Evolutionary conservation across 2,797 vertebrate species (phyloP), one percentile per base, ranked within the genome.

Genomic region (Arremon brunneinucha): DNA sequence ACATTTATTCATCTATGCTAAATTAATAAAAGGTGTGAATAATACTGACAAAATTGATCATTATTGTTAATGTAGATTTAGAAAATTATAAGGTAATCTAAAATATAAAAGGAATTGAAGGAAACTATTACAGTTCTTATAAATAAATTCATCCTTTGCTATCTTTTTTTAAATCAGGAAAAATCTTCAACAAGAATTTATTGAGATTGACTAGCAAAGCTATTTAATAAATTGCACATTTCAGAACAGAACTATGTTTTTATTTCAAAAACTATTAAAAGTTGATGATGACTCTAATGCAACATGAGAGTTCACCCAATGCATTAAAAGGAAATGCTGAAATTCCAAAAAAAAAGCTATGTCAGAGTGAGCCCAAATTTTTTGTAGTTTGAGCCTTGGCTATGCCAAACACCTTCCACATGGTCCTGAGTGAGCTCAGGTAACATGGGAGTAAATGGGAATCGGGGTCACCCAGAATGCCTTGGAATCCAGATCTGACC

Each of bases 1-100:
- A 98, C 99, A 98, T 99, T 99, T 99, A 99, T 99, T 99, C 99
- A 98, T 98, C 99, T 99, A 98, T 98, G 98, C 98, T 99, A 99
- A 99, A 99, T 99, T 98, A 99, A 99, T 99, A 99, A 98, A 97
- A 98, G 98, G 99, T 98, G 98, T 98, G 98, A 98, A 99, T 99
- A 99, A 99, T 98, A 98, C 98, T 97, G 98, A 98, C 98, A 97
- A 98, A 98, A 98, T 98, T 98, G 98, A 99, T 99, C 98, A 98
- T 98, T 98, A 98, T 98, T 97, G 98, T 98, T 98, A 98, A 98
- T 98, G 98, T 98, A 98, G 99, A 99, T 99, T 99, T 99, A 98
- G 98, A 98, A 99, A 99, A 99, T 99, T 98, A 99, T 98, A 98
- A 98, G 98, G 98, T 99, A 98, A 98, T 98, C 98, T 98, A 97